Conservation (phyloP, 2,797 vertebrate genomes). For the Bradypus variegatus region DNA sequence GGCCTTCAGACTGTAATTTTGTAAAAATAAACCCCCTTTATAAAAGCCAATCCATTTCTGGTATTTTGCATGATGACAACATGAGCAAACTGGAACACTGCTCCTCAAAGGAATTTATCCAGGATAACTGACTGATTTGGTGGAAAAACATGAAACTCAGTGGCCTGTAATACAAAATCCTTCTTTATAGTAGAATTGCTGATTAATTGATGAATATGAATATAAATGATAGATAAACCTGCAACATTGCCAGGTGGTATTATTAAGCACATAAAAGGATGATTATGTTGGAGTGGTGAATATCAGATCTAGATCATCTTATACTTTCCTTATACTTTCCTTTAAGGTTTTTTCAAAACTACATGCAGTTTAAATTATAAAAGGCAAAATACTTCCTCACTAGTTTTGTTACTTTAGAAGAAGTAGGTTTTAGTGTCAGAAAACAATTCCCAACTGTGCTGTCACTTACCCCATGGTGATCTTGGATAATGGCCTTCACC, state of each 20-base stretch:
- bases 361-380: not conserved
- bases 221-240: not conserved
- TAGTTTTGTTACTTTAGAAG: not conserved
- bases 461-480: not conserved
- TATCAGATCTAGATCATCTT: not conserved
- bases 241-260: not conserved
- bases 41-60: too few relatives aligned
- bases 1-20: too few relatives aligned
- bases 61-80: too few relatives aligned
- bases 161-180: not conserved
- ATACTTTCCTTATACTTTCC: not conserved
- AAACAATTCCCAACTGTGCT: not conserved
- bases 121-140: not conserved
- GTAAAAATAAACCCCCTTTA: too few relatives aligned
- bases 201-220: not conserved
- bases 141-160: not conserved
- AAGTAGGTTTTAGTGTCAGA: not conserved
- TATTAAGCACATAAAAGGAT: not conserved
- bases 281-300: not conserved
- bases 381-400: not conserved
- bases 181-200: not conserved
- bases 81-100: too few relatives aligned
- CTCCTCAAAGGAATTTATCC: not conserved
- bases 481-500: not conserved
- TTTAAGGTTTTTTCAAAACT: not conserved